Conservation (phyloP, 1,140 invertebrate species). For the Orchesella cincta region DNA sequence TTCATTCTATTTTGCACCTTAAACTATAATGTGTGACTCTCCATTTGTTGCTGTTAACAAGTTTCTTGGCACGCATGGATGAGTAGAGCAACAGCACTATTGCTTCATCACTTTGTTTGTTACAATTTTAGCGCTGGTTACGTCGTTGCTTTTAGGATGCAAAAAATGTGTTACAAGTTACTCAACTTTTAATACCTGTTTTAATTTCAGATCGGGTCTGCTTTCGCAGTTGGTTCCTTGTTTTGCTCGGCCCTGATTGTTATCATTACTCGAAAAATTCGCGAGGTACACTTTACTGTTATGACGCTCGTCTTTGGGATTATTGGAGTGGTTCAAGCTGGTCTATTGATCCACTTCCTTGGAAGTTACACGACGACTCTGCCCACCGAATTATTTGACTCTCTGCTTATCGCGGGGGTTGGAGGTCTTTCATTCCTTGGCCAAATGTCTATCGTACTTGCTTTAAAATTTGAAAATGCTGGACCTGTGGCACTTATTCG, state of each 20-base stretch:
- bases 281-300: constrained; percentile 47
- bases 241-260: constrained; percentile 42
- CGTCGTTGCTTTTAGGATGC: too few species aligned
- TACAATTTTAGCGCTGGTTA: too few species aligned
- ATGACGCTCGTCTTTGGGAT: constrained; percentile 47
- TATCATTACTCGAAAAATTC: constrained; percentile 47
- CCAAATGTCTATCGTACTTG: constrained; percentile 46
- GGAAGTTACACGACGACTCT: constrained; percentile 10
- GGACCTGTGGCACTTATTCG: constrained; percentile 19
- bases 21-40: too few species aligned
- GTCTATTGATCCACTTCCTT: constrained; percentile 32
- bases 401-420: constrained; percentile 25
- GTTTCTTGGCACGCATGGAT: too few species aligned
- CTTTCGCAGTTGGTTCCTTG: constrained; percentile 44
- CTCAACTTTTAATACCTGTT: neutral
- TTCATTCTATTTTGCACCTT: too few species aligned
- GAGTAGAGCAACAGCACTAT: too few species aligned
- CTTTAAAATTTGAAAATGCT: constrained; percentile 46
- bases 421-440: constrained; percentile 40
- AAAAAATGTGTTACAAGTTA: too few species aligned
- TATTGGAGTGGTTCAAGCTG: constrained; percentile 42
- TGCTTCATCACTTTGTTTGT: too few species aligned
- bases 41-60: too few species aligned
- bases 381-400: constrained; percentile 30
- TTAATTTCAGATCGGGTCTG: constrained; percentile 46